phyloP scores from a whole-genome alignment of 2,113 vertebrate genomes.

The Leptocoma aspasia region DNA sequence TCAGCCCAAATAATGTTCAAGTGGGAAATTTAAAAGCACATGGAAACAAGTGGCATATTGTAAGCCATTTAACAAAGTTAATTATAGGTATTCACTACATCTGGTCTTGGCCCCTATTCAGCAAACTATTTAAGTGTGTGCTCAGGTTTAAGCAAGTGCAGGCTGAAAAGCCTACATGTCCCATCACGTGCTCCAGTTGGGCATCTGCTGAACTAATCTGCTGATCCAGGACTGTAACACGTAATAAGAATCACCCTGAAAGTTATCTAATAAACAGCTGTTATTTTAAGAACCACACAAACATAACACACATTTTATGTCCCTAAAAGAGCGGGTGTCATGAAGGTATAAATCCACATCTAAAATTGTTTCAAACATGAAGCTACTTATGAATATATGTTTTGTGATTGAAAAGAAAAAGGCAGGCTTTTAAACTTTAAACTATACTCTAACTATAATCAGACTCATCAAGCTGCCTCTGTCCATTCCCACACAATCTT shows the following conservation, averaged over 20 bases:
- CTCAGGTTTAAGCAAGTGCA: neutral
- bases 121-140: conserved; percentile 13
- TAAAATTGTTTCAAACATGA: neutral
- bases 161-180: neutral
- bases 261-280: conserved; percentile 36
- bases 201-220: conserved; percentile 26
- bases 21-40: conserved; percentile 25
- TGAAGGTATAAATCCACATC: neutral
- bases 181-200: neutral
- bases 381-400: neutral
- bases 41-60: conserved; percentile 33
- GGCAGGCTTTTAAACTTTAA: neutral
- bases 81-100: conserved; percentile 29
- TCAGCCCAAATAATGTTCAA: neutral
- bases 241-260: neutral
- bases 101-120: conserved; percentile 21
- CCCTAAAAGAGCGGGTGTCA: neutral
- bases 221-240: neutral
- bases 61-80: conserved; percentile 51
- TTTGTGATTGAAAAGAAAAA: neutral
- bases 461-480: neutral
- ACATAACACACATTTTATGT: neutral
- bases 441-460: neutral
- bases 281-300: neutral
- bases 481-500: neutral